phyloP scores from a whole-genome alignment of 2,113 vertebrate genomes.

The Perca schrenkii region DNA sequence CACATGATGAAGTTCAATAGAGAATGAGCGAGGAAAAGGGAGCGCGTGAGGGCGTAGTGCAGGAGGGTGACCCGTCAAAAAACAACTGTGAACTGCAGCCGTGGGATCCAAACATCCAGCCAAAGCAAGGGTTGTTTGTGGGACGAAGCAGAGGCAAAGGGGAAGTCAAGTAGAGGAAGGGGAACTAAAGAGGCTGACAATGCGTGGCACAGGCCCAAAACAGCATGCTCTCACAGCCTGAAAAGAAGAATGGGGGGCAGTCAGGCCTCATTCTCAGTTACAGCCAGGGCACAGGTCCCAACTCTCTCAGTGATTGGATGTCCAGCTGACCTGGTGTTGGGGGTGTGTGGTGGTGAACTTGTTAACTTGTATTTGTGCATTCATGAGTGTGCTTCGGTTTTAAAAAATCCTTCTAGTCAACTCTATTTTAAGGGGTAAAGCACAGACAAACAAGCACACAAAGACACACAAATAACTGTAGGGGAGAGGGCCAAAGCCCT shows the following conservation, averaged over 20 bases:
- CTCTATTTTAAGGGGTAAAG: slow-evolving; percentile 6
- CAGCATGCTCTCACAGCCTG: slow-evolving; percentile 31
- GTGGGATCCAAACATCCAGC: slow-evolving; percentile 53
- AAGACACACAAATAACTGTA: slow-evolving; percentile 40
- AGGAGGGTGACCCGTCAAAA: slow-evolving; percentile 15
- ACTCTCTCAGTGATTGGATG: slow-evolving; percentile 74
- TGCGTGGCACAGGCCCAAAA: slow-evolving; percentile 77
- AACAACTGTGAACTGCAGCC: slow-evolving; percentile 20
- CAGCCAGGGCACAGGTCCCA: slow-evolving; percentile 66
- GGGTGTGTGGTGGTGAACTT: not conserved
- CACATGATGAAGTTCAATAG: slow-evolving; percentile 68
- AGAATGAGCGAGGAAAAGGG: not conserved
- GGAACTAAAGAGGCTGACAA: slow-evolving; percentile 64
- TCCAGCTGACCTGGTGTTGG: slow-evolving; percentile 14
- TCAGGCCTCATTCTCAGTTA: slow-evolving; percentile 64
- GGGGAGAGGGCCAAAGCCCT: slow-evolving; percentile 51
- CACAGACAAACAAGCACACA: slow-evolving; percentile 17
- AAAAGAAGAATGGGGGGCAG: slow-evolving; percentile 23
- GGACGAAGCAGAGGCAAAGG: slow-evolving; percentile 61
- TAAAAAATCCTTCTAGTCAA: slow-evolving; percentile 4
- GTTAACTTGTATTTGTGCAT: slow-evolving; percentile 5
- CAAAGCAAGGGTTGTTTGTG: slow-evolving; percentile 67
- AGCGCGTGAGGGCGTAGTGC: slow-evolving; percentile 21
- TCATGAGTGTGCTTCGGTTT: not conserved
- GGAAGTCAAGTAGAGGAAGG: slow-evolving; percentile 72